Percentiles rank a stretch among this genome's conserved stretches.
phyloP scores from a whole-genome alignment of 92 coral and sea anemone genomes.

The Galaxea fascicularis region DNA sequence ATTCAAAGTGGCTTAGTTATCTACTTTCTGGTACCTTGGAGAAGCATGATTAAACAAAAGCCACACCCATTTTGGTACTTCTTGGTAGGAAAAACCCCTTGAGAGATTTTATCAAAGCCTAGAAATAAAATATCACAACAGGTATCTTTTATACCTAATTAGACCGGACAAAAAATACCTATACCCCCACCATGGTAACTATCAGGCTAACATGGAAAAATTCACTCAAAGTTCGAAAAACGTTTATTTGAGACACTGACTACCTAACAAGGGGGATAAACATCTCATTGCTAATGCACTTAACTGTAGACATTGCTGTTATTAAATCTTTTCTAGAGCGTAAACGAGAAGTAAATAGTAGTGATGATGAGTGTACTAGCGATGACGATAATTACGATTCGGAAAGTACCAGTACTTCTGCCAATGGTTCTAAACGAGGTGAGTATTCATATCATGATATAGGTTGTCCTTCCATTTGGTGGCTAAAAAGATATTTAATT shows the following conservation, averaged over 20 bases:
- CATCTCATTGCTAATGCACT: conserved; percentile 17
- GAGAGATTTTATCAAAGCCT: conserved; percentile 16
- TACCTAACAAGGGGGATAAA: conserved; percentile 22
- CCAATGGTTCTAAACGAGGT: conserved; percentile 16
- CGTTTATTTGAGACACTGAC: conserved; percentile 13
- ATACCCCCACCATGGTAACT: conserved; percentile 14
- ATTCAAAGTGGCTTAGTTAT: conserved; percentile 7
- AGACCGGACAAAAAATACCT: conserved; percentile 5
- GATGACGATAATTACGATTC: conserved; percentile 26
- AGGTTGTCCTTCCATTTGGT: not conserved
- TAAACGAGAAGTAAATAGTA: conserved; percentile 24
- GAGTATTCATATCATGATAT: not conserved
- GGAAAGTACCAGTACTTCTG: conserved; percentile 23
- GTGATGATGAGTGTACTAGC: conserved; percentile 25
- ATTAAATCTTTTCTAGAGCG: conserved; percentile 23
- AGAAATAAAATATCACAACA: conserved; percentile 17
- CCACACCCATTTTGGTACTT: conserved; percentile 23
- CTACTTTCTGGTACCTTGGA: conserved; percentile 19
- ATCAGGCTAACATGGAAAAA: conserved; percentile 4
- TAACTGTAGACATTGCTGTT: conserved; percentile 7
- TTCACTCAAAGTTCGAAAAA: conserved; percentile 13
- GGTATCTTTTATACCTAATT: conserved; percentile 16
- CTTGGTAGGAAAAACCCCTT: conserved; percentile 14
- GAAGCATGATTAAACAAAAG: conserved; percentile 14
- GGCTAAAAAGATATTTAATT: not conserved